These are phyloP conservation scores for Lasioglossum oenotherae DNA, from an alignment of 2,888 invertebrate species.

Conservation along the genomic window DNA sequence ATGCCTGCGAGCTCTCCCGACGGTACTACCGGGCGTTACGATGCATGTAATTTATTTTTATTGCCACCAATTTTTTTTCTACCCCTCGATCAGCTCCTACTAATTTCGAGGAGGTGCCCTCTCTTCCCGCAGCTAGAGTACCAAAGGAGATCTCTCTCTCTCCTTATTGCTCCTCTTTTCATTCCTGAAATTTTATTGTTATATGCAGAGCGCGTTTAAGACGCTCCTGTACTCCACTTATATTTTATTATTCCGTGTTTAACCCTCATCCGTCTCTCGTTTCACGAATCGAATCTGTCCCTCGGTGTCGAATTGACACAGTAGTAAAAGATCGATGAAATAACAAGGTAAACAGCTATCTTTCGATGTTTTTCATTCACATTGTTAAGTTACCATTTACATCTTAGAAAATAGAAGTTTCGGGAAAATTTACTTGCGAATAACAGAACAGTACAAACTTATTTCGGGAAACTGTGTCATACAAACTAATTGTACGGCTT, in stretches of 20 bases:
- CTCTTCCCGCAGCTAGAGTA: conserved; percentile 21
- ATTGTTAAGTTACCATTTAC: too few species aligned
- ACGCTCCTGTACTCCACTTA: neutral
- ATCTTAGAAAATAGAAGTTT: too few species aligned
- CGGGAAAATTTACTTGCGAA: too few species aligned
- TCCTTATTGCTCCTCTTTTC: conserved; percentile 5
- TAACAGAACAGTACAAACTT: too few species aligned
- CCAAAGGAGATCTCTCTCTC: conserved; percentile 5
- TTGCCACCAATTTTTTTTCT: conserved; percentile 84
- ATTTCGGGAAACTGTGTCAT: too few species aligned
- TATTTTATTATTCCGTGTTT: neutral
- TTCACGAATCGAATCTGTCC: too few species aligned
- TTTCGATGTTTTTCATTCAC: too few species aligned
- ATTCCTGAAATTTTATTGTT: conserved; percentile 19
- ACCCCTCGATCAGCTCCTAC: conserved; percentile 83
- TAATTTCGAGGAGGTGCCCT: conserved; percentile 78
- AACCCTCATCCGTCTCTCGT: too few species aligned
- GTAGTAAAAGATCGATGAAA: too few species aligned
- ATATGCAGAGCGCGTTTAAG: neutral
- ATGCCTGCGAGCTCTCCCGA: conserved; percentile 80
- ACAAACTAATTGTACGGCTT: too few species aligned
- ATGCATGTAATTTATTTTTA: conserved; percentile 85
- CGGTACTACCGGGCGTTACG: conserved; percentile 82
- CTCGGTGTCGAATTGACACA: too few species aligned
- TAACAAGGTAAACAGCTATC: too few species aligned